These are phyloP conservation scores for Camponotus fellah DNA, from an alignment of 2,888 invertebrate genomes.

Conservation along the genomic window DNA sequence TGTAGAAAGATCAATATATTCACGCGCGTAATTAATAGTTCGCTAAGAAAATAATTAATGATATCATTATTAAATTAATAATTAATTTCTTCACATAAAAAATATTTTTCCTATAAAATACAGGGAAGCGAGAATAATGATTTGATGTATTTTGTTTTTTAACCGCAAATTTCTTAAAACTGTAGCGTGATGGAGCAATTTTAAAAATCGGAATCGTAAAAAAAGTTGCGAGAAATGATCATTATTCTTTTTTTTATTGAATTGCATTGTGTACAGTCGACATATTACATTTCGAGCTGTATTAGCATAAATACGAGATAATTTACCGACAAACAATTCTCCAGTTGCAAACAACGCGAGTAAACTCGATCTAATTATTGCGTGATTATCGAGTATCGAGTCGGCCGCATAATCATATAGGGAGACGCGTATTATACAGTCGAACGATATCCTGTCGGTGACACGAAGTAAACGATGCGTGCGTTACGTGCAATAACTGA, in stretches of 20 bases:
- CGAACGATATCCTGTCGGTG: conserved; percentile 1
- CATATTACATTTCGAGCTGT: not conserved
- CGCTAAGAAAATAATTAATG: not conserved
- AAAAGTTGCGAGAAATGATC: not conserved
- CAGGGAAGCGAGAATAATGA: not conserved
- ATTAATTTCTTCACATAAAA: not conserved
- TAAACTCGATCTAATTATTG: conserved; percentile 31
- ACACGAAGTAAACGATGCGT: conserved; percentile 12
- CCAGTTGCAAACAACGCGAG: not conserved
- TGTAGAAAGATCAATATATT: not conserved
- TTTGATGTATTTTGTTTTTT: not conserved
- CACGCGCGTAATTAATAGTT: not conserved
- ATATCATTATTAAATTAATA: not conserved
- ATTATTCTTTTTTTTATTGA: not conserved
- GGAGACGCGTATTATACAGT: not conserved
- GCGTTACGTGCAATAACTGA: conserved; percentile 1
- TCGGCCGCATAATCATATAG: conserved; percentile 11
- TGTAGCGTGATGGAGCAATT: not conserved
- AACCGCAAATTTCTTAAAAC: not conserved
- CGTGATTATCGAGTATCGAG: conserved; percentile 11
- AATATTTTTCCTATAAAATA: not conserved
- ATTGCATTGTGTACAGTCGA: not conserved
- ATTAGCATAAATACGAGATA: not conserved
- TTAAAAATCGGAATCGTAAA: not conserved
- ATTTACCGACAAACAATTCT: conserved; percentile 15